Base-by-base conservation (phyloP, 2,113 vertebrate species). In the Paramormyrops kingsleyae region DNA sequence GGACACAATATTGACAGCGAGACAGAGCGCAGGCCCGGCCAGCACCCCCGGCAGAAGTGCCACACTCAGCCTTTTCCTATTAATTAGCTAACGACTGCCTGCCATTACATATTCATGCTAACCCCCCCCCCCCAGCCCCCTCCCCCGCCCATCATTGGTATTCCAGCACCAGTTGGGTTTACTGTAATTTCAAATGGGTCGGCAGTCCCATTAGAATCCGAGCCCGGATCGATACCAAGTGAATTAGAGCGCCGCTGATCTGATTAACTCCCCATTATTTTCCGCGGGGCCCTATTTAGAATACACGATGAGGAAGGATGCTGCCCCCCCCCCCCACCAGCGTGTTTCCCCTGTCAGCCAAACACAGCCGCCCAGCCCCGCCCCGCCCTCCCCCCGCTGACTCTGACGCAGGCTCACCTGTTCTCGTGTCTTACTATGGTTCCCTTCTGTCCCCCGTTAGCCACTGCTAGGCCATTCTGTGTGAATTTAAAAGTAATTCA, bases 221-320 rank as follows among this genome's bases (percentile, higher is more conserved):
- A 95, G 35, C 88, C 31, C 91, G 92, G 95, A 98, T 99, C 98
- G 96, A 99, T 99, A 97, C 87, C 94, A 96, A 97, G 96, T 98
- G 97, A 98, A 98, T 98, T 97, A 98, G 96, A 97, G 97, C 97
- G 97, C 95, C 95, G 93, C 97, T 98, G 97, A 99, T 98, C 97
- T 97, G 97, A 98, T 98, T 98, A 98, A 98, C 97, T 98, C 97
- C 97, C 96, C 96, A 97, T 98, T 98, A 98, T 98, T 98, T 97
- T 96, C 97, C 97, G 94, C 94, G 94, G 93, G 92, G 94, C 93
- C 95, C 96, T 95, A 97, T 97, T 99, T 97, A 96, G 96, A 97
- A 97, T 96, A 96, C 96, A 96, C 92, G 95, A 97, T 96, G 97
- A 97, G 97, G 96, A 97, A 97, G 97, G 97, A 97, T 97, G 96